Evolutionary conservation across 1,140 invertebrate genomes (phyloP).

Genomic region (Reticulitermes speratus): DNA sequence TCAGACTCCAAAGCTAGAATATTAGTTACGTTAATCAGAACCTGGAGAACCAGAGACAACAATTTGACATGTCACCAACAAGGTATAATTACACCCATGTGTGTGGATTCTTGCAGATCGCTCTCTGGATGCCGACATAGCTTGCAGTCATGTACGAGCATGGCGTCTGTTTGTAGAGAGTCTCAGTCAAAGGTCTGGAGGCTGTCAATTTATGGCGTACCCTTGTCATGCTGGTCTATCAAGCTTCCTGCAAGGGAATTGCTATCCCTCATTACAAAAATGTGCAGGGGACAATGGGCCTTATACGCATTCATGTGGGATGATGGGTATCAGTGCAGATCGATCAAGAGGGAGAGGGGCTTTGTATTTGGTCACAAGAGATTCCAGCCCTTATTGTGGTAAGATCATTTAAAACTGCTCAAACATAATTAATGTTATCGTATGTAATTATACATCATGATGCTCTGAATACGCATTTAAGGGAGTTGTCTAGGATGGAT

Average conservation of each 20-base stretch:
- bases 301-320: constrained; percentile 36
- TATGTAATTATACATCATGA: no score
- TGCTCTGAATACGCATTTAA: no score
- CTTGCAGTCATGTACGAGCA: constrained; percentile 48
- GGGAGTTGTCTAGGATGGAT: no score
- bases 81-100: no score
- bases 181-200: constrained; percentile 35
- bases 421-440: no score
- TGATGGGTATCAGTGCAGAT: constrained; percentile 42
- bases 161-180: constrained; percentile 46
- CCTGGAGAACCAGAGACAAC: no score
- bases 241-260: constrained; percentile 47
- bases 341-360: constrained; percentile 43
- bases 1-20: no score
- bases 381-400: constrained; percentile 53
- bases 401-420: constrained; percentile 27
- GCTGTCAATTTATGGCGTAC: constrained; percentile 52
- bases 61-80: no score
- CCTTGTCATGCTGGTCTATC: constrained; percentile 48
- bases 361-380: constrained; percentile 50
- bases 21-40: no score
- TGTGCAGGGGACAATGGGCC: constrained; percentile 33
- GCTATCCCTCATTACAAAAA: constrained; percentile 48
- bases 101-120: constrained; percentile 40
- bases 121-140: constrained; percentile 47